Conservation (phyloP, 2,888 invertebrate species). For the Callyntrura sp. region DNA sequence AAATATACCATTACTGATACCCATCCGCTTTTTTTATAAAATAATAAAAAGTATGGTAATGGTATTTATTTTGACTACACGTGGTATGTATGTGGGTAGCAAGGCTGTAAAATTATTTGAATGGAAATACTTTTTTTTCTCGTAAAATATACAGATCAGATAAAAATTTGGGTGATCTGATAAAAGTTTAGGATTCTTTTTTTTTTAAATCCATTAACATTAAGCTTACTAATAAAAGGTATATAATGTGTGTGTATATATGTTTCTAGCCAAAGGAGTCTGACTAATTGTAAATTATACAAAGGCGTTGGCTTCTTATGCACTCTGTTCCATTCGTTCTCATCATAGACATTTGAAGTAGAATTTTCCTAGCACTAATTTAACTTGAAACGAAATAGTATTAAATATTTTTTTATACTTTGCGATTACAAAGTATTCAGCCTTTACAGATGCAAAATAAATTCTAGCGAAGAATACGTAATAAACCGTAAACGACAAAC, state of each 20-base stretch:
- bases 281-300: conserved; percentile 54
- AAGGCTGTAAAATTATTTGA: too few relatives aligned
- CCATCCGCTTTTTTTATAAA: too few relatives aligned
- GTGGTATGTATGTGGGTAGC: too few relatives aligned
- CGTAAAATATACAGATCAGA: too few relatives aligned
- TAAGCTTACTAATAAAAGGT: too few relatives aligned
- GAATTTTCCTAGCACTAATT: background rate
- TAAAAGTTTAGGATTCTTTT: too few relatives aligned
- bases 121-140: too few relatives aligned
- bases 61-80: too few relatives aligned
- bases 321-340: background rate
- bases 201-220: too few relatives aligned
- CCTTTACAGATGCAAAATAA: conserved; percentile 53
- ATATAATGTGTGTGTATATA: background rate
- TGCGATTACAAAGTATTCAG: conserved; percentile 57
- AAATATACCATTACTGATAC: too few relatives aligned
- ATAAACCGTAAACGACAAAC: too few relatives aligned
- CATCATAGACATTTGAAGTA: background rate
- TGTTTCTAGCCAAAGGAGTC: conserved; percentile 26
- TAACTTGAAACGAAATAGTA: background rate
- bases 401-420: conserved; percentile 42
- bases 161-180: too few relatives aligned
- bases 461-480: background rate
- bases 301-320: background rate
- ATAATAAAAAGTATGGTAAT: background rate